Evolutionary conservation across 2,797 vertebrate species (phyloP), one percentile per base, ranked within the genome.

Genomic region (Micropoecilia bifurca): DNA sequence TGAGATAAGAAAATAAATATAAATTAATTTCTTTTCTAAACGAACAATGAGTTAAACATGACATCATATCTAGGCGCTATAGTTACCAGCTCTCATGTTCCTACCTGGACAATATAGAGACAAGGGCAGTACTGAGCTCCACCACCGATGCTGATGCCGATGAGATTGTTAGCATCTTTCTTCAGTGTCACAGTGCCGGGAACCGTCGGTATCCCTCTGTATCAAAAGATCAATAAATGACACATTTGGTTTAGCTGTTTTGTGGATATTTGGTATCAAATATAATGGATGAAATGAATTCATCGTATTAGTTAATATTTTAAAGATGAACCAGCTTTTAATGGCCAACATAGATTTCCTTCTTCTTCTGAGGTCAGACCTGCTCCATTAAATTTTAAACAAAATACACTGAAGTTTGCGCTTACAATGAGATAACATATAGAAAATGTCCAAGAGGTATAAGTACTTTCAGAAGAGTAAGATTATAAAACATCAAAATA

Each of bases 71-170:
- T 73, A 48, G 61, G 45, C 14, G 33, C 0, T 0, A 7, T 48
- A 74, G 22, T 0, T 1, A 33, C n/a, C 3, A 33, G 2, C 25
- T 66, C 14, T 43, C 77, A 12, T 87, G 0, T 61, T 50, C 59
- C 2, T 13, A 99, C 99, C 97, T 99, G 99, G 50, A 99, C 99
- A 36, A 99, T 99, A 83, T 99, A 99, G 85, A 99, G 98, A 84
- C 99, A 99, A 33, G 98, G 99, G 18, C 99, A 99, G 91, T 98
- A 98, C 90, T 99, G 98, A 16, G 99, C 99, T 18, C 99, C 99
- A 22, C 99, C 98, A 3, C 98, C 99, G 57, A 99, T 99, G 76
- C 98, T 99, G 94, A 99, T 99, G 46, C 99, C 98, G 22, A 99
- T 98, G 39, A 99, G 96, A 92, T 99, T 99, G 88, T 98, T 98